Conservation (phyloP, 2,888 invertebrate species). For the Lithophane leautieri region DNA sequence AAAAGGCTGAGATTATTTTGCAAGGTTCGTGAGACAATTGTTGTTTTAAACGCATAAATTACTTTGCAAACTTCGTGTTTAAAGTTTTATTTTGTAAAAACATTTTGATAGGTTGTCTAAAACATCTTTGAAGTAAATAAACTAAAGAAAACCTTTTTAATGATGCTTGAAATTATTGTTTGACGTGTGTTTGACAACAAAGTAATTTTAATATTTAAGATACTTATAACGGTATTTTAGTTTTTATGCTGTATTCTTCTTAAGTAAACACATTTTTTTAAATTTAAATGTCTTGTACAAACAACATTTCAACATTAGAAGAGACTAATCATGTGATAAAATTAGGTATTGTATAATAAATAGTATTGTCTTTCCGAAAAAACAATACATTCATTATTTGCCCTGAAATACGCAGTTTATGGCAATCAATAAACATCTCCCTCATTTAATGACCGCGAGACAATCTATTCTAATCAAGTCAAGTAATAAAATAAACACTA, state of each 20-base stretch:
- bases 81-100: neutral
- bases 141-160: neutral
- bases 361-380: neutral
- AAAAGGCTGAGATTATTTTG: neutral
- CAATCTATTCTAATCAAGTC: constrained; percentile 12
- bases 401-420: neutral
- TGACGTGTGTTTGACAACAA: too few species aligned
- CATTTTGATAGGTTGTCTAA: neutral
- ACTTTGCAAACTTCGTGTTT: neutral
- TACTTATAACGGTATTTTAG: too few species aligned
- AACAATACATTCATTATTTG: neutral
- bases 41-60: neutral
- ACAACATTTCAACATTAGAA: too few species aligned
- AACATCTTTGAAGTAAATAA: neutral
- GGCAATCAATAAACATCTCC: constrained; percentile 13
- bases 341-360: neutral
- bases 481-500: constrained; percentile 11
- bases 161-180: neutral
- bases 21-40: neutral
- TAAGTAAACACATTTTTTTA: too few species aligned
- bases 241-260: too few species aligned
- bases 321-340: too few species aligned
- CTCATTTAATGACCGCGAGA: neutral
- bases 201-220: too few species aligned
- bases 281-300: too few species aligned